A percentile compares a stretch with the other conserved stretches of the same genome.
Evolutionary conservation across 2,113 vertebrate genomes (phyloP).

Genomic region (Tragelaphus imberbis): DNA sequence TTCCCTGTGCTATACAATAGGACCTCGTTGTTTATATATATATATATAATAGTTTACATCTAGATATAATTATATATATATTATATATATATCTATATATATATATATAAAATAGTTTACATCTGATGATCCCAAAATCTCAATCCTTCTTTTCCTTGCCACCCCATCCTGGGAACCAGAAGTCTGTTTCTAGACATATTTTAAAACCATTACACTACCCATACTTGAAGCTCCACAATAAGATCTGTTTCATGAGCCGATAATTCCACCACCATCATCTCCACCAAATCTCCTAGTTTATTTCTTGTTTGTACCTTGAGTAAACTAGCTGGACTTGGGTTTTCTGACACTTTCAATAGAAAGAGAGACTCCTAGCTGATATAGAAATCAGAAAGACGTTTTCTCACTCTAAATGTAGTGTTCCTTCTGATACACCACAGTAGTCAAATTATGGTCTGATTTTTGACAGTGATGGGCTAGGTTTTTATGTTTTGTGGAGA

Average conservation of each 20-base stretch:
- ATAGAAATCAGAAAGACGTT: not conserved
- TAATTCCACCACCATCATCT: not conserved
- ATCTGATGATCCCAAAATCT: not conserved
- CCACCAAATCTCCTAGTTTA: not conserved
- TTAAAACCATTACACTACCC: not conserved
- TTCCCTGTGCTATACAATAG: not conserved
- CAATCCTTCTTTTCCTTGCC: not conserved
- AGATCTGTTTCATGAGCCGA: not conserved
- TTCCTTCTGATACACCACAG: not conserved
- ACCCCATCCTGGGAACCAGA: accelerated
- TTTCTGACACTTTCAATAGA: not conserved
- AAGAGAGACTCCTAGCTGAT: not conserved
- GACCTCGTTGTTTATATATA: not conserved
- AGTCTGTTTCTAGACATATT: not conserved
- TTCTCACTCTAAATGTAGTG: not conserved
- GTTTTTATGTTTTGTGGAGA: not conserved
- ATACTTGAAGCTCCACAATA: accelerated
- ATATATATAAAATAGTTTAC: not conserved
- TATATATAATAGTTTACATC: not conserved
- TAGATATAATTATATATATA: no score
- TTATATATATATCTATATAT: no score
- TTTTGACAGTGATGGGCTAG: not conserved
- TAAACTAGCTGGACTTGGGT: not conserved
- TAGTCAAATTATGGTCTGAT: not conserved
- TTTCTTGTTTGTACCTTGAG: not conserved